Evolutionary conservation across 2,888 invertebrate genomes (phyloP).

Genomic region (Leuctra nigra): DNA sequence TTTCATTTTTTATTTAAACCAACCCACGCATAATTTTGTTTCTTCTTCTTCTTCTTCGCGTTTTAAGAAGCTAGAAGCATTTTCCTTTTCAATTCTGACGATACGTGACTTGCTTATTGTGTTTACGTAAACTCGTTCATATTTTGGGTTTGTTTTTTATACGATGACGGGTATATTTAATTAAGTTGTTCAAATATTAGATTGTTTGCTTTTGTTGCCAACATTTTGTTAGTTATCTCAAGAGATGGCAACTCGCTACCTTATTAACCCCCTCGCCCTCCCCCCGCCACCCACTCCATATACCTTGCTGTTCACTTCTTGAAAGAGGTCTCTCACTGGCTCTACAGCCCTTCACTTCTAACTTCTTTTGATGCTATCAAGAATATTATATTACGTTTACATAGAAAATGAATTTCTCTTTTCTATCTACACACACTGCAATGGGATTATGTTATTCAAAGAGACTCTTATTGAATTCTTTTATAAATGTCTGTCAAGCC

Average conservation of each 20-base stretch:
- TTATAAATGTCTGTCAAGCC: no score
- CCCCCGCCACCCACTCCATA: not conserved
- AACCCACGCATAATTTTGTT: no score
- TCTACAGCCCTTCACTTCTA: not conserved
- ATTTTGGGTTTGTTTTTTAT: no score
- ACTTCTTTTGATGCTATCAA: slow-evolving; percentile 9
- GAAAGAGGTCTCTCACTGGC: not conserved
- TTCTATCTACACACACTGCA: slow-evolving; percentile 5
- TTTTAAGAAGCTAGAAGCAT: no score
- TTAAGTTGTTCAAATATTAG: slow-evolving; percentile 10
- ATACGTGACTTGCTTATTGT: no score
- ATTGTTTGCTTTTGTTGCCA: slow-evolving; percentile 1
- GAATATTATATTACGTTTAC: slow-evolving; percentile 15
- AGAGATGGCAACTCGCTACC: slow-evolving; percentile 3
- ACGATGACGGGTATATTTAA: slow-evolving; percentile 1
- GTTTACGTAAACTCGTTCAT: no score
- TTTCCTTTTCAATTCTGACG: no score
- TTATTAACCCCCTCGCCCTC: not conserved
- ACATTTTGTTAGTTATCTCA: slow-evolving; percentile 11
- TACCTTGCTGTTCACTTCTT: not conserved
- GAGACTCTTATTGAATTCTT: no score
- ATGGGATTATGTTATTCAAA: slow-evolving; percentile 11
- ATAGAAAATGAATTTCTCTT: slow-evolving; percentile 16
- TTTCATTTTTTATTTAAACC: no score
- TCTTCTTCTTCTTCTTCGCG: no score